These are phyloP conservation scores for Promerops cafer DNA, from an alignment of 2,113 vertebrate species.

Conservation along the genomic window DNA sequence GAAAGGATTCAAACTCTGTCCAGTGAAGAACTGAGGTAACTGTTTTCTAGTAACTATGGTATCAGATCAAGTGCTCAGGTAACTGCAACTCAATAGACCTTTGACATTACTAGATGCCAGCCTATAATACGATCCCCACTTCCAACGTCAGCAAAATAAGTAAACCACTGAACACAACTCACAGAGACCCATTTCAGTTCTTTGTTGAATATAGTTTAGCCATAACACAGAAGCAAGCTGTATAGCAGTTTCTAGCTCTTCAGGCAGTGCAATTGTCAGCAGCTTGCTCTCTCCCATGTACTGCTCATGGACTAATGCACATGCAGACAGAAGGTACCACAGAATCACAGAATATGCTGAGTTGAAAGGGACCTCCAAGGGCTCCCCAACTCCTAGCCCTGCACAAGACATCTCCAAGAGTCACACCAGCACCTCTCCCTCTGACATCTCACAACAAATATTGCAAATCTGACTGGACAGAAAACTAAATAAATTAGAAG, in stretches of 20 bases:
- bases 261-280: background rate
- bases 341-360: background rate
- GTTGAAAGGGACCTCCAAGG: background rate
- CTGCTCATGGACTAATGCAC: background rate
- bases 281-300: background rate
- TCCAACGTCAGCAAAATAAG: background rate
- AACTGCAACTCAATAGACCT: background rate
- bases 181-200: background rate
- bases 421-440: background rate
- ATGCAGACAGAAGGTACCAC: background rate
- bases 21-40: background rate
- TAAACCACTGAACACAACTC: background rate
- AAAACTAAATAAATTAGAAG: background rate
- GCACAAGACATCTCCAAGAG: background rate
- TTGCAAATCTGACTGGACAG: background rate
- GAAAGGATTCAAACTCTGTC: background rate
- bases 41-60: background rate
- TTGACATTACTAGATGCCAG: background rate
- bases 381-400: background rate
- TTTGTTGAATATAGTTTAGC: background rate
- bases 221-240: background rate
- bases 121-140: background rate
- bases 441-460: background rate
- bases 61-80: background rate
- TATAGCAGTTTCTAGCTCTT: background rate